Percentiles rank a stretch among this genome's conserved stretches.
These are phyloP conservation scores for Andrena dorsata DNA, from an alignment of 2,888 invertebrate species.

Conservation along the genomic window DNA sequence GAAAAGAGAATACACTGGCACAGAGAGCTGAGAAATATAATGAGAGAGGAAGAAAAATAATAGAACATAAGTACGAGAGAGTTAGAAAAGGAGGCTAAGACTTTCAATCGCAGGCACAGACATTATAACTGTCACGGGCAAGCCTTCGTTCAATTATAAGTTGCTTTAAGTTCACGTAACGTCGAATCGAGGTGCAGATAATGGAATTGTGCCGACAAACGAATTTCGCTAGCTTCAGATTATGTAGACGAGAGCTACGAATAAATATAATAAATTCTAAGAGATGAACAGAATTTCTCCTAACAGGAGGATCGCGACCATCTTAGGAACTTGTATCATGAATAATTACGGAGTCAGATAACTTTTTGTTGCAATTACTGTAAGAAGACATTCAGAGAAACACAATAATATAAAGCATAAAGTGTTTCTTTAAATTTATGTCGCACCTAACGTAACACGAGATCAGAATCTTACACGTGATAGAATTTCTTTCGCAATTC, in stretches of 20 bases:
- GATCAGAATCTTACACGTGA: too few species aligned
- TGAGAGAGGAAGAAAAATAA: not conserved
- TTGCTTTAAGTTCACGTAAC: slow-evolving; percentile 66
- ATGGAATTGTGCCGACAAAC: slow-evolving; percentile 5
- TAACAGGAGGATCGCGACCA: not conserved
- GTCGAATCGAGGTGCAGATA: slow-evolving; percentile 42
- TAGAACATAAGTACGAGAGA: not conserved
- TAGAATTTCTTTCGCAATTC: slow-evolving; percentile 9
- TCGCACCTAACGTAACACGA: too few species aligned
- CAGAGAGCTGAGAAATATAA: not conserved
- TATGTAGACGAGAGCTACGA: not conserved
- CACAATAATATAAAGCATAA: too few species aligned
- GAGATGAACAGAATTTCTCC: not conserved
- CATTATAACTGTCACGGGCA: slow-evolving; percentile 79
- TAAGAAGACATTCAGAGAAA: not conserved
- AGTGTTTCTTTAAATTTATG: too few species aligned
- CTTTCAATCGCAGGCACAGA: slow-evolving; percentile 56
- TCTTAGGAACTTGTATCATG: not conserved
- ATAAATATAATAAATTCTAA: not conserved
- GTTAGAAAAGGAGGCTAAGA: not conserved
- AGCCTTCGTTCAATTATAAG: slow-evolving; percentile 81
- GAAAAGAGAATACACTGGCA: not conserved
- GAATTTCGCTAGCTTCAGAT: not conserved
- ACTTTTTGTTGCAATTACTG: not conserved
- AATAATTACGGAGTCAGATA: not conserved